Evolutionary conservation across 2,113 vertebrate species (phyloP), one percentile per base, ranked within the genome.

Genomic region (Rhadina sibilatrix): DNA sequence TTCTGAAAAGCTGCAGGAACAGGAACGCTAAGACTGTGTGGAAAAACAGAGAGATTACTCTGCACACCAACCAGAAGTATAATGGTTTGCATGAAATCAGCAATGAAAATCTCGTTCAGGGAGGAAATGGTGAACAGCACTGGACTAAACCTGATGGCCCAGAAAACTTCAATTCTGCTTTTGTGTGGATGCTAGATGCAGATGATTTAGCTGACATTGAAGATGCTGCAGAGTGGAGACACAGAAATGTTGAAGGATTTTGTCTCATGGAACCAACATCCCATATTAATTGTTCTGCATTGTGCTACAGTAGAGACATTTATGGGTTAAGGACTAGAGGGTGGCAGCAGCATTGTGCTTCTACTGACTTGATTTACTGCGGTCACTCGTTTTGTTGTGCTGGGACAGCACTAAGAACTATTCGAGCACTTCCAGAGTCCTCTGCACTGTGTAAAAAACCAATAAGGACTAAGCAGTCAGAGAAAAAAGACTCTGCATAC

Each of bases 161-260:
- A 20, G 97, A 97, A 70, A 66, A 54, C 76, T 97, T 98, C 52
- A 63, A 2, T 82, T 95, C 98, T 91, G 91, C 98, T 5, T 98
- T 97, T 1, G 98, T 99, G 37, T 99, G 99, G 99, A 98, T 99
- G 93, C 94, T 99, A 47, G 98, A 99, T 96, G 94, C 98, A 11
- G 98, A 98, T 38, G 98, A 98, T 90, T 98, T 99, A 70, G 98
- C 98, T 9, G 99, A 99, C 72, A 99, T 99, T 13, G 99, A 99
- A 97, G 99, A 99, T 76, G 98, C 99, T 15, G 99, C 99, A 0
- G 99, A 99, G 72, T 99, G 98, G 99, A 98, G 98, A 96, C 98
- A 96, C 28, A 97, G 96, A 69, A 97, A 96, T 0, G 94, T 97
- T 28, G 98, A 98, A 38, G 97, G 97, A 33, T 97, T 98, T 81